Base-by-base conservation (phyloP, 2,797 vertebrate species). In the Oreochromis grahami region DNA sequence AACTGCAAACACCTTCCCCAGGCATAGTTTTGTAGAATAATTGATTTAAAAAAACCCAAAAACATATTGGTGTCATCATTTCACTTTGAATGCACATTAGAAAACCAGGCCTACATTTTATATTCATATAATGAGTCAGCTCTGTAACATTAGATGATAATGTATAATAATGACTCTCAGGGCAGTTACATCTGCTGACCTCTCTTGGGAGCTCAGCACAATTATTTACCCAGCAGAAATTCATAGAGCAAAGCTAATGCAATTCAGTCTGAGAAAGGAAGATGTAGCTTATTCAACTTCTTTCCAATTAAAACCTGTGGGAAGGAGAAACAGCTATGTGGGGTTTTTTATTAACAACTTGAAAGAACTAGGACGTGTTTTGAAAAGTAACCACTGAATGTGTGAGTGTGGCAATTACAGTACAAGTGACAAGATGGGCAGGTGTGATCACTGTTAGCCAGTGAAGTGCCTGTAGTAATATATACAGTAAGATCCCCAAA, bases 171-270 rank as follows among this genome's bases (percentile, higher is more conserved):
- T 93, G 88, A 90, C 88, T 94, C 88, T 92, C 87, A 76, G 88
- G 91, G 83, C 93, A 89, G 90, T 92, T 88, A 79, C 89, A 89
- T 90, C 85, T 92, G 86, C 91, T 88, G 90, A 92, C 94, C 89
- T 92, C 93, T 93, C 92, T 55, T 83, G 93, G 93, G 89, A 92
- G 84, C 88, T 78, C 81, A 43, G 84, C 58, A 87, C 83, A 93
- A 93, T 93, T 95, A 93, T 95, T 95, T 94, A 94, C 85, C 77
- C 83, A 63, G 89, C 85, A 82, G 84, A 93, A 93, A 94, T 87
- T 92, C 87, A 93, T 83, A 88, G 86, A 89, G 85, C 87, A 81
- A 83, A 87, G 87, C 88, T 89, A 92, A 94, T 90, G 84, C 50
- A 80, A 84, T 92, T 87, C 85, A 83, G 81, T 84, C 81, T 43